Evolutionary conservation across 2,113 vertebrate species (phyloP).

Genomic region (Scalopus aquaticus): DNA sequence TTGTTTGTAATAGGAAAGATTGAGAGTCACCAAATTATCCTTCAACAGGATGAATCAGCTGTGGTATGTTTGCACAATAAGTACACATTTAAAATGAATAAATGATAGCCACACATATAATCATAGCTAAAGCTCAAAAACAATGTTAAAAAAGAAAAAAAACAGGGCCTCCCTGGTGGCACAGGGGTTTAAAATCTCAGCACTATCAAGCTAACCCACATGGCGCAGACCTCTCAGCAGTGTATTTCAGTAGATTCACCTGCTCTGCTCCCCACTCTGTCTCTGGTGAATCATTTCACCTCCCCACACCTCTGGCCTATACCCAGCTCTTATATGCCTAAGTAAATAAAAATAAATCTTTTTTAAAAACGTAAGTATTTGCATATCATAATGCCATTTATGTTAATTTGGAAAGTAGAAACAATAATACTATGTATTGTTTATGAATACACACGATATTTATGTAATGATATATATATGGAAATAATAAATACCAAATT

Average conservation of each 20-base stretch:
- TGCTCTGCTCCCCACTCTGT: too few relatives aligned
- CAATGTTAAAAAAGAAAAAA: neutral
- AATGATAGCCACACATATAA: neutral
- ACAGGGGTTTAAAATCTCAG: too few relatives aligned
- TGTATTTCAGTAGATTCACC: too few relatives aligned
- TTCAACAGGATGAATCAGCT: neutral
- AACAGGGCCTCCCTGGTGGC: too few relatives aligned
- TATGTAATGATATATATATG: neutral
- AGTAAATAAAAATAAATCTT: too few relatives aligned
- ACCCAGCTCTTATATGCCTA: too few relatives aligned
- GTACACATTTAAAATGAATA: neutral
- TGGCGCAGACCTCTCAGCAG: too few relatives aligned
- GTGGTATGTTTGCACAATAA: neutral
- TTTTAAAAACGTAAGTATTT: neutral
- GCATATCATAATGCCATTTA: neutral
- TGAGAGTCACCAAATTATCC: neutral
- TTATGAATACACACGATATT: neutral
- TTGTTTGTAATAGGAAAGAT: neutral
- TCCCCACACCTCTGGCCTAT: too few relatives aligned
- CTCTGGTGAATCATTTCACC: too few relatives aligned
- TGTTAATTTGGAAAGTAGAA: constrained; percentile 4
- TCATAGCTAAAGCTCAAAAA: neutral
- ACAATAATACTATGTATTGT: neutral
- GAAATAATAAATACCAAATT: constrained; percentile 16
- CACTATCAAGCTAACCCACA: too few relatives aligned